Evolutionary conservation across 2,888 invertebrate species (phyloP).

Genomic region (Drosophila nr. fundita): DNA sequence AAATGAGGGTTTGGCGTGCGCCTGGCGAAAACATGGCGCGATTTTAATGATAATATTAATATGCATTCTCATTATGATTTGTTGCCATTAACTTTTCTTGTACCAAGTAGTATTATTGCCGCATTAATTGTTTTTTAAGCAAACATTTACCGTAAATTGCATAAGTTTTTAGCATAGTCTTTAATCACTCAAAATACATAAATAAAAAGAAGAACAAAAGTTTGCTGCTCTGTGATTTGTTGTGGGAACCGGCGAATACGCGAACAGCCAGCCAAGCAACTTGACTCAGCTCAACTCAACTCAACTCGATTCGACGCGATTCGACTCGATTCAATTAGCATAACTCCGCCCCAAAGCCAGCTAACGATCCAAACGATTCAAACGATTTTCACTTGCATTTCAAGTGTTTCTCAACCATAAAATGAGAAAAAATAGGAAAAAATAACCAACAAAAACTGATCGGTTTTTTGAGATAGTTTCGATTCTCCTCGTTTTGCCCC

Average conservation of each 20-base stretch:
- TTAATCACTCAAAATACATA: constrained; percentile 45
- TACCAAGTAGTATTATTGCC: constrained; percentile 26
- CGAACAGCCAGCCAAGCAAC: constrained; percentile 20
- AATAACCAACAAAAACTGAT: constrained; percentile 20
- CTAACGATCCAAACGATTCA: constrained; percentile 14
- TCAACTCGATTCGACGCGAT: background rate
- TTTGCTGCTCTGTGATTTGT: constrained; percentile 33
- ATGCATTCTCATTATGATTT: constrained; percentile 45
- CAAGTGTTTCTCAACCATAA: constrained; percentile 8
- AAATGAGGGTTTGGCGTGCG: constrained; percentile 81
- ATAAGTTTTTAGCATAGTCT: constrained; percentile 36
- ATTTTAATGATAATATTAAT: constrained; percentile 27
- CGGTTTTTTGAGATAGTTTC: constrained; percentile 22
- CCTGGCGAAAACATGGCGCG: constrained; percentile 25
- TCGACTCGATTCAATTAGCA: constrained; percentile 38
- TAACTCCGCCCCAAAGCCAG: constrained; percentile 49
- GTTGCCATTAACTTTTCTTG: constrained; percentile 40
- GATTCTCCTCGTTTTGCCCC: background rate
- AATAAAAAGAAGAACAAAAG: too few relatives aligned
- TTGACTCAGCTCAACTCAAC: background rate
- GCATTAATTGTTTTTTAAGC: constrained; percentile 72
- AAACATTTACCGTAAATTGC: constrained; percentile 50
- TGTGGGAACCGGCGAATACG: constrained; percentile 25
- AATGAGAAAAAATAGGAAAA: background rate
- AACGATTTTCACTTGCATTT: constrained; percentile 27